Conservation (phyloP, 2,888 invertebrate species). For the Cephalotes varians region DNA sequence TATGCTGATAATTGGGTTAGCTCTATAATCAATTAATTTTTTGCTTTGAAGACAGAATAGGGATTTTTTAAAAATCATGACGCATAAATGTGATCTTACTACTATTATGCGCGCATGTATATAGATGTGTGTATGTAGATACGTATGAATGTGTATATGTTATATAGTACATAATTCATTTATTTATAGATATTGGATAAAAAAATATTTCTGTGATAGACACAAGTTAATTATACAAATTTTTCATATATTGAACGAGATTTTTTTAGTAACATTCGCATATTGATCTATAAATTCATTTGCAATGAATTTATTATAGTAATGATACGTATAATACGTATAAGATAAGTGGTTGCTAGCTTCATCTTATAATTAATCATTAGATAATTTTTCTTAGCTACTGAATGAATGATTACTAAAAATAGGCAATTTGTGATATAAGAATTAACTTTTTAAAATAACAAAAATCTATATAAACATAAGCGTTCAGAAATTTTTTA, state of each 20-base stretch:
- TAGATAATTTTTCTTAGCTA: slow-evolving; percentile 52
- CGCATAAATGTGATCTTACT: slow-evolving; percentile 71
- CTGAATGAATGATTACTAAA: slow-evolving; percentile 45
- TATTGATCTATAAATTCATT: slow-evolving; percentile 65
- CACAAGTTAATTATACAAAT: slow-evolving; percentile 70
- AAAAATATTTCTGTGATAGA: slow-evolving; percentile 82
- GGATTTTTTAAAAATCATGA: slow-evolving; percentile 55
- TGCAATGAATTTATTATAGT: slow-evolving; percentile 56
- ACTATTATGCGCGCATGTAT: slow-evolving; percentile 17
- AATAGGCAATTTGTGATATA: slow-evolving; percentile 65
- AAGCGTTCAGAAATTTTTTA: background rate
- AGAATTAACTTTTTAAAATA: slow-evolving; percentile 50
- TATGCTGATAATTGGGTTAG: slow-evolving; percentile 65
- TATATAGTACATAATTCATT: slow-evolving; percentile 61
- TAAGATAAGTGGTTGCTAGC: slow-evolving; percentile 40
- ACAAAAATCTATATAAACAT: slow-evolving; percentile 25
- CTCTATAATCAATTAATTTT: slow-evolving; percentile 65
- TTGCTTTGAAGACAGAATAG: slow-evolving; percentile 62
- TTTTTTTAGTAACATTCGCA: slow-evolving; percentile 72
- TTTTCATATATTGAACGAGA: slow-evolving; percentile 68
- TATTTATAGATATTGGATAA: slow-evolving; percentile 68
- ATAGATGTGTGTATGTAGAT: background rate
- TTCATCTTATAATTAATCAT: slow-evolving; percentile 43
- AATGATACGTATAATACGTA: slow-evolving; percentile 54
- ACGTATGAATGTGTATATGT: background rate